Evolutionary conservation across 2,797 vertebrate genomes (phyloP).

Genomic region (Megaceryle alcyon): DNA sequence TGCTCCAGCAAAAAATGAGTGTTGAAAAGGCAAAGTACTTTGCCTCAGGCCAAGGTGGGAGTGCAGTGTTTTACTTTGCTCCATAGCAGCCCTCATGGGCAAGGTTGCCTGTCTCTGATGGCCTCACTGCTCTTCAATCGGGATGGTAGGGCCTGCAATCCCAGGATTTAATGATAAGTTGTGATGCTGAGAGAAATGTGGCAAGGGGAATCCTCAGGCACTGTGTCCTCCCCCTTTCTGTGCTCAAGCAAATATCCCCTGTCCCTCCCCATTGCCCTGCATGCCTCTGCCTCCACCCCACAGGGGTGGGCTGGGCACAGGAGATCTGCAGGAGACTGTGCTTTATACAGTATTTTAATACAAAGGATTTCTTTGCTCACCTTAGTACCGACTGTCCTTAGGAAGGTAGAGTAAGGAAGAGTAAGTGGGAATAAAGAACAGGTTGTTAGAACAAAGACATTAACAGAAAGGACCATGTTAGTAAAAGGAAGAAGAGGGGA

Average conservation of each 20-base stretch:
- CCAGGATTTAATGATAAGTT: neutral
- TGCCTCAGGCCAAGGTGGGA: neutral
- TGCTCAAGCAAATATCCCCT: neutral
- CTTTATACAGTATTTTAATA: conserved; percentile 41
- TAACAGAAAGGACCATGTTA: conserved; percentile 40
- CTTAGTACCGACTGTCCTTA: conserved; percentile 95
- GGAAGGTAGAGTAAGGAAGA: conserved; percentile 85
- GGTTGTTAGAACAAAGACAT: conserved; percentile 79
- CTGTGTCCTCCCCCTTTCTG: neutral
- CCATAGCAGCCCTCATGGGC: neutral
- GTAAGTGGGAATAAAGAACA: conserved; percentile 84
- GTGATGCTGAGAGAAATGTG: neutral
- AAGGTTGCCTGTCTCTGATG: neutral
- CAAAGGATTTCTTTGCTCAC: conserved; percentile 84
- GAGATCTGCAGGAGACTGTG: neutral
- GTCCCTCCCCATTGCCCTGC: neutral
- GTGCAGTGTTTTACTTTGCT: neutral
- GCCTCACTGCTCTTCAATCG: neutral
- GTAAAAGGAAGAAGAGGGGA: conserved; percentile 15
- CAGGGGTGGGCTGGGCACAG: neutral
- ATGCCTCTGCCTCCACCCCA: neutral
- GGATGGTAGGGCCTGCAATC: neutral
- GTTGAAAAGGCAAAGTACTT: neutral
- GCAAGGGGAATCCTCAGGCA: neutral
- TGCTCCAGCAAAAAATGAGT: neutral